Conservation (phyloP, 2,113 vertebrate genomes). For the Phaethon lepturus region DNA sequence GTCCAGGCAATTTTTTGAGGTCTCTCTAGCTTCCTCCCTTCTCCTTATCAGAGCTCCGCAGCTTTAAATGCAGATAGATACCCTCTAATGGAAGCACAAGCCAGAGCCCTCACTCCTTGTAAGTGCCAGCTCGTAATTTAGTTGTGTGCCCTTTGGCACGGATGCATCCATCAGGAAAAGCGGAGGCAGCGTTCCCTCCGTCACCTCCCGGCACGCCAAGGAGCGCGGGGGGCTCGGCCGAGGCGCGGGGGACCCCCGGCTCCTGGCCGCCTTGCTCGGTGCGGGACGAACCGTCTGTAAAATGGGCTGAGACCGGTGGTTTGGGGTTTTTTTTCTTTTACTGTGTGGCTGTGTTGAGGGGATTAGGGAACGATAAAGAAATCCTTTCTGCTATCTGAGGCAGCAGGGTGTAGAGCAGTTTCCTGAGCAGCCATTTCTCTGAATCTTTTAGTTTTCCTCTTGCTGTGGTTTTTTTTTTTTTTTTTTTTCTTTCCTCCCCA, state of each 20-base stretch:
- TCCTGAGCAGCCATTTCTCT: background rate
- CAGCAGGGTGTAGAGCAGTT: background rate
- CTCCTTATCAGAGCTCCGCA: conserved; percentile 73
- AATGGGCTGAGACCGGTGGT: background rate
- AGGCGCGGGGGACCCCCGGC: background rate
- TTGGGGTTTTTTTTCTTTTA: background rate
- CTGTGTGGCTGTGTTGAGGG: background rate
- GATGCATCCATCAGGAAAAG: conserved; percentile 27
- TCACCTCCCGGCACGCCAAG: background rate
- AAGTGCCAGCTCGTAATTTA: conserved; percentile 70
- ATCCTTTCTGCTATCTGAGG: background rate
- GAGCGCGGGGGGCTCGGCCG: fast-evolving
- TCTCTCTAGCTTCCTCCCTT: conserved; percentile 60
- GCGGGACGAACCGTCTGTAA: background rate
- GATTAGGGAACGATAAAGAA: background rate
- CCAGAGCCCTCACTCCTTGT: conserved; percentile 56
- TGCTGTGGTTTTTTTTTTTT: too few species aligned
- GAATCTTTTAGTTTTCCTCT: background rate
- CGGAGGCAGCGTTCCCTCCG: background rate
- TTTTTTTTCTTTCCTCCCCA: fast-evolving
- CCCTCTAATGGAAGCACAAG: conserved; percentile 72
- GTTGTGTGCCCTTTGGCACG: conserved; percentile 50
- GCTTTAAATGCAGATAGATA: conserved; percentile 75
- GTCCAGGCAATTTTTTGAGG: conserved; percentile 72
- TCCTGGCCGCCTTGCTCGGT: fast-evolving